Conservation (phyloP, 2,797 vertebrate species). For the Moxostoma hubbsi region DNA sequence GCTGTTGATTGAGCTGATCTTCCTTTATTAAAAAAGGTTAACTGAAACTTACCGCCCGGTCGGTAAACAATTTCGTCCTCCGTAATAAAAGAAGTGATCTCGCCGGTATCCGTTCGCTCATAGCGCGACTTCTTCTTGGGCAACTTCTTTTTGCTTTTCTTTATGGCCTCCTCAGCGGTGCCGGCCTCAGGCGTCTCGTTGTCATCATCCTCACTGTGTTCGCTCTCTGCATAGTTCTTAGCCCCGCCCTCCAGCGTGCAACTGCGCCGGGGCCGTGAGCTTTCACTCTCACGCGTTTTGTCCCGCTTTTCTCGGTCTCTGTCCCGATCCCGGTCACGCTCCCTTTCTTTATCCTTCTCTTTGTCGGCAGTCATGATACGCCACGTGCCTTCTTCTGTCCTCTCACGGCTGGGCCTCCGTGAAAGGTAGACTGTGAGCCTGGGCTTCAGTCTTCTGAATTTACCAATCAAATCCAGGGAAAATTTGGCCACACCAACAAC, state of each 20-base stretch:
- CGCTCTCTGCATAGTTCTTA: constrained; percentile 97
- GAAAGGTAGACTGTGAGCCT: constrained; percentile 99
- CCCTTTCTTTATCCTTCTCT: constrained; percentile 95
- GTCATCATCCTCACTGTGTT: constrained; percentile 97
- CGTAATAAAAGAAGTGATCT: constrained; percentile 96
- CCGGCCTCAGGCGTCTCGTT: constrained; percentile 87
- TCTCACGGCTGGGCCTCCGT: constrained; percentile 99
- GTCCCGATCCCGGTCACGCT: constrained; percentile 91
- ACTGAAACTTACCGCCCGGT: constrained; percentile 87
- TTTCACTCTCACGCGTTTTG: constrained; percentile 86
- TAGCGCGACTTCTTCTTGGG: constrained; percentile 98
- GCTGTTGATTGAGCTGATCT: too few species aligned
- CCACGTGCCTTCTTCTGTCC: constrained; percentile 99
- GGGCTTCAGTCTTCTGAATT: constrained; percentile 99
- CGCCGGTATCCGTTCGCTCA: constrained; percentile 93
- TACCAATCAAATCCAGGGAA: constrained; percentile 99
- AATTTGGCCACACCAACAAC: constrained; percentile 99
- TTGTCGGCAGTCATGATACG: constrained; percentile 99
- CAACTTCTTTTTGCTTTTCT: constrained; percentile 96
- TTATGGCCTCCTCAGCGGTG: constrained; percentile 88
- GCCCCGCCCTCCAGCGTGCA: constrained; percentile 96
- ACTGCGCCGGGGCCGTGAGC: constrained; percentile 91
- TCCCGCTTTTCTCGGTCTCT: constrained; percentile 92
- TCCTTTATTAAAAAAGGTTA: too few species aligned
- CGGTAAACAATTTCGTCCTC: constrained; percentile 96